Percentiles rank a stretch among this genome's conserved stretches.
These are phyloP conservation scores for Selenia dentaria DNA, from an alignment of 2,888 invertebrate genomes.

Conservation along the genomic window DNA sequence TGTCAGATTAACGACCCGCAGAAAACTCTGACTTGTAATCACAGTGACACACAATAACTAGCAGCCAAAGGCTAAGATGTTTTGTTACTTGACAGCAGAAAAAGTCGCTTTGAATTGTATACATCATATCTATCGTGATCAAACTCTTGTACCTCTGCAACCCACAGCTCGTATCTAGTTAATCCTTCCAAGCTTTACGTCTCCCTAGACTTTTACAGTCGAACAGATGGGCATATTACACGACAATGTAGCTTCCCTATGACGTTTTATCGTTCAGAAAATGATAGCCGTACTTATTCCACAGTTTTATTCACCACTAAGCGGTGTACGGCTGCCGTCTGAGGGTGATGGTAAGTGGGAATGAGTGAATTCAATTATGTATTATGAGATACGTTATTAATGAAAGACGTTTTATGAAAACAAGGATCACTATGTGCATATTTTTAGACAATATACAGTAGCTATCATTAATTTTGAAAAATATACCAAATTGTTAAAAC, in stretches of 20 bases:
- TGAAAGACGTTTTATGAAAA: too few species aligned
- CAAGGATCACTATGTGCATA: too few species aligned
- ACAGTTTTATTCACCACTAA: slow-evolving; percentile 31
- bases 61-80: too few species aligned
- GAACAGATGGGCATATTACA: slow-evolving; percentile 34
- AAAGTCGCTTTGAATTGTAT: too few species aligned
- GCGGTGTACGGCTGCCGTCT: slow-evolving; percentile 21
- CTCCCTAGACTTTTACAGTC: slow-evolving; percentile 30
- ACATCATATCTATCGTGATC: slow-evolving; percentile 4
- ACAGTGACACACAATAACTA: too few species aligned
- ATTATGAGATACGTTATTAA: slow-evolving; percentile 10
- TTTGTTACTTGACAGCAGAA: too few species aligned
- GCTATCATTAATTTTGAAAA: too few species aligned
- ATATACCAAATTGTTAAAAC: too few species aligned
- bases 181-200: slow-evolving; percentile 29
- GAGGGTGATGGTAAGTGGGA: slow-evolving; percentile 8
- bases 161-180: slow-evolving; percentile 23
- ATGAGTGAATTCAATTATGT: neutral
- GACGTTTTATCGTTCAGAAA: slow-evolving; percentile 30
- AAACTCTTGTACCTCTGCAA: neutral
- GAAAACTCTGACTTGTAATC: too few species aligned
- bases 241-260: slow-evolving; percentile 30
- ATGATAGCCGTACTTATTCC: slow-evolving; percentile 35
- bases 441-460: too few species aligned
- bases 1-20: too few species aligned